Base-by-base conservation (phyloP, 1,140 invertebrate genomes). In the Atta colombica region DNA sequence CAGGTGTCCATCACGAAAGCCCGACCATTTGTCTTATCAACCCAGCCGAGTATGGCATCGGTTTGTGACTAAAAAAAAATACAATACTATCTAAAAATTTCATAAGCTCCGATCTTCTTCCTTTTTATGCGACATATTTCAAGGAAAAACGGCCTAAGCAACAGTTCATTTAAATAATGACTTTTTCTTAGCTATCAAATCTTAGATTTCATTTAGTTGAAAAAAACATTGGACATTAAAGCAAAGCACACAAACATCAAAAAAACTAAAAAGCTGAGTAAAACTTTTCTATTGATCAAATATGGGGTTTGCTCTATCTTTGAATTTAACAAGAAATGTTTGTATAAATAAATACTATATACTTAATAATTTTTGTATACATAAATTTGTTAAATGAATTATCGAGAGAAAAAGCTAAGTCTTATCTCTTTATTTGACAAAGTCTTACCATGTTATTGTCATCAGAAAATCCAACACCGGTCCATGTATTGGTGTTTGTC, bases 391-490 rank as follows among this genome's bases (percentile, higher is more conserved):
- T 10, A 21, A 28, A 21, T 8, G 16, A 39, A 10, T 61, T 77
- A 45, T 45, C 6, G 25, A 63, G n/a, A 25, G n/a, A 25, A 45
- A 58, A 6, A 12, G 16, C 35, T n/a, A 51, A 53, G 16, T 51
- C 0, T 18, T 31, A n/a, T 35, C 10, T 68, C 35, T n/a, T 49
- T 68, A 45, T 14, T 68, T 39, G 7, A 35, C 5, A 25, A 39
- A 8, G 4, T 16, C 74, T 96, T 94, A 98, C 97, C 98, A 99
- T 99, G 93, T 96, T 97, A 84, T 97, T 97, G 92, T 98, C 97
- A 77, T 98, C 96, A 45, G 98, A 98, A 94, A 99, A 99, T 16
- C 97, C 99, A 87, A 99, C 98, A 3, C 99, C 99, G 3, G 98
- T 99, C 99, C 99, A 99, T 16, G 96, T 96, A 85, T 98, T 97